A percentile compares a stretch with the other conserved stretches of the same genome.
Evolutionary conservation across 2,797 vertebrate genomes (phyloP).

Genomic region (Pyrrhura leucotis): DNA sequence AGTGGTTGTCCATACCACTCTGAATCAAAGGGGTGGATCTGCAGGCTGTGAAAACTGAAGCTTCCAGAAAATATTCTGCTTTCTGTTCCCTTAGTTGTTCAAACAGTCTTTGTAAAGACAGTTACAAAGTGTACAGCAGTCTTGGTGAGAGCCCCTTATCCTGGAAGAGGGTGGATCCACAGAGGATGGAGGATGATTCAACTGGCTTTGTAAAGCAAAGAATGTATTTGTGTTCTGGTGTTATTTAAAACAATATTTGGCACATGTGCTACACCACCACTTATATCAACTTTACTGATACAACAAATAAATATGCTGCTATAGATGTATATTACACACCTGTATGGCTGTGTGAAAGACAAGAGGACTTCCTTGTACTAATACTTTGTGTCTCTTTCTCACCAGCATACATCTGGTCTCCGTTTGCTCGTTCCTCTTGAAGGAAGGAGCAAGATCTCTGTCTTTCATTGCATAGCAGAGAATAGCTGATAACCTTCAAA

Average conservation of each 20-base stretch:
- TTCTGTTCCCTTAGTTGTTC: not conserved
- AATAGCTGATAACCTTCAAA: not conserved
- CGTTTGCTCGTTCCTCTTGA: not conserved
- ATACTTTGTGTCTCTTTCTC: not conserved
- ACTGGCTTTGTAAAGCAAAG: not conserved
- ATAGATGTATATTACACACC: not conserved
- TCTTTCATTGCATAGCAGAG: not conserved
- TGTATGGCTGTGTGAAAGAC: not conserved
- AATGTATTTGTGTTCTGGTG: not conserved
- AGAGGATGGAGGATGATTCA: not conserved
- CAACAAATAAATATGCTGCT: not conserved
- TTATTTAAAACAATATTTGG: not conserved
- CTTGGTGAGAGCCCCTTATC: not conserved
- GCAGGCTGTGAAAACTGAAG: not conserved
- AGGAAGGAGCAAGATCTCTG: not conserved
- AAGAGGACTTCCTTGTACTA: not conserved
- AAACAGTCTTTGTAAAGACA: not conserved
- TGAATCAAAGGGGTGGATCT: not conserved
- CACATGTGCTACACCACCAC: not conserved
- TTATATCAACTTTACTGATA: not conserved
- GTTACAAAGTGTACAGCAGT: not conserved
- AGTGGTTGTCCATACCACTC: not conserved
- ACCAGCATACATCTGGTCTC: not conserved
- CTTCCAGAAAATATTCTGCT: not conserved
- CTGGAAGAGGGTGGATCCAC: not conserved